Conservation (phyloP, 1,140 invertebrate genomes). For the Drosophila setifemur region DNA sequence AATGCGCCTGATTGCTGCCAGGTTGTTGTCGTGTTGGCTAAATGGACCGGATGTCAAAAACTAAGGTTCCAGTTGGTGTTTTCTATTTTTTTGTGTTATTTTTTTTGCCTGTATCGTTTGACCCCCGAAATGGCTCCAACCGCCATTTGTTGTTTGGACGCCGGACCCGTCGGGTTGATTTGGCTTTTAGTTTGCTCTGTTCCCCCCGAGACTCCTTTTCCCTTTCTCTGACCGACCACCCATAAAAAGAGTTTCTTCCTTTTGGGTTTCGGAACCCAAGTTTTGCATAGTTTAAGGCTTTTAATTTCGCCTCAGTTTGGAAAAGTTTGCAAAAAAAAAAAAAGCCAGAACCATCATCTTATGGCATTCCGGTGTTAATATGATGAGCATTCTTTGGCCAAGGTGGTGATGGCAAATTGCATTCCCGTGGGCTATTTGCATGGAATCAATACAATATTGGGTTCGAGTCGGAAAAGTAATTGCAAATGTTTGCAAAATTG, state of each 20-base stretch:
- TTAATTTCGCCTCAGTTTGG: too few species aligned
- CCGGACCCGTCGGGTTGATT: conserved; percentile 55
- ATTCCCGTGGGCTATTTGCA: conserved; percentile 50
- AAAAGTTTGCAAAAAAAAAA: conserved; percentile 8
- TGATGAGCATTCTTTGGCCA: conserved; percentile 22
- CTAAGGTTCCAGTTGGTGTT: conserved; percentile 65
- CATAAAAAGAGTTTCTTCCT: conserved; percentile 5
- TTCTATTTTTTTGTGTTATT: conserved; percentile 7
- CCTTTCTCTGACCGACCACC: too few species aligned
- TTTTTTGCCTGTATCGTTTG: conserved; percentile 1
- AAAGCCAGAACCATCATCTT: conserved; percentile 9
- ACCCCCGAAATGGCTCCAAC: conserved; percentile 37
- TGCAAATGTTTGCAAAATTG: conserved; percentile 58
- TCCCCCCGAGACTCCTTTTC: conserved; percentile 46
- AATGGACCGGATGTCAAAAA: conserved; percentile 80
- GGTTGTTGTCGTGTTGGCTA: conserved; percentile 71
- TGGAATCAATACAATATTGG: conserved; percentile 53
- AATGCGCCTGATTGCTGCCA: conserved; percentile 75
- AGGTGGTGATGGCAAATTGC: conserved; percentile 47
- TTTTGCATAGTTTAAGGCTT: conserved; percentile 67
- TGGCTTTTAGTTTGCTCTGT: conserved; percentile 33
- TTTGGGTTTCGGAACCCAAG: conserved; percentile 12
- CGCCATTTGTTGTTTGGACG: conserved; percentile 72
- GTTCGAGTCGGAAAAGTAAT: conserved; percentile 37
- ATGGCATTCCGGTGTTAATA: conserved; percentile 46